A percentile compares a stretch with the other conserved stretches of the same genome.
These are phyloP conservation scores for Nyctereutes procyonoides DNA, from an alignment of 2,113 vertebrate genomes.

Conservation along the genomic window DNA sequence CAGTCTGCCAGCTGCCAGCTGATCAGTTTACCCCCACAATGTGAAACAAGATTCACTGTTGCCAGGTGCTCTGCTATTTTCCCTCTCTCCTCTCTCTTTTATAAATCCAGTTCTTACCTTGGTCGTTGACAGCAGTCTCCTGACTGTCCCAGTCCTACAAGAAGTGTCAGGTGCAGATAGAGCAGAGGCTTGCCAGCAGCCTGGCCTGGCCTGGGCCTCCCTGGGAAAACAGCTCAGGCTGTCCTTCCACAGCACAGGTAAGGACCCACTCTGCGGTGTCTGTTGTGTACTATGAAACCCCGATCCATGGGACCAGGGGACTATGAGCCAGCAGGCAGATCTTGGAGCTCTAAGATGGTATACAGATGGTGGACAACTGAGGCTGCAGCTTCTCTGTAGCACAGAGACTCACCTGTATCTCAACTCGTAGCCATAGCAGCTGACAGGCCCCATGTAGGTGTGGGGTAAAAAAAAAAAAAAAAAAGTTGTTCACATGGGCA, in stretches of 20 bases:
- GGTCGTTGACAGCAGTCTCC: not conserved
- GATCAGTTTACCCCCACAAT: not conserved
- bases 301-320: not conserved
- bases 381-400: not conserved
- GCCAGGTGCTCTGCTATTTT: not conserved
- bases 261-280: not conserved
- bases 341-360: not conserved
- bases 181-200: not conserved
- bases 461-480: not conserved
- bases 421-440: not conserved
- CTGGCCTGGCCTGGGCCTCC: not conserved
- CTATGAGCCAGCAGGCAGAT: not conserved
- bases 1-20: not conserved
- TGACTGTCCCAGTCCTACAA: not conserved
- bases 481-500: not conserved
- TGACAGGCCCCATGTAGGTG: accelerated
- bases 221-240: not conserved
- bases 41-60: not conserved
- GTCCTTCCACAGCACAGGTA: not conserved
- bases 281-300: not conserved
- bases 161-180: not conserved
- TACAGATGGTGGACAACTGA: not conserved
- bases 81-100: not conserved
- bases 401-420: not conserved
- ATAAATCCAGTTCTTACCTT: not conserved